Conservation (phyloP, 2,888 invertebrate species). For the Habroteleia sp. region DNA sequence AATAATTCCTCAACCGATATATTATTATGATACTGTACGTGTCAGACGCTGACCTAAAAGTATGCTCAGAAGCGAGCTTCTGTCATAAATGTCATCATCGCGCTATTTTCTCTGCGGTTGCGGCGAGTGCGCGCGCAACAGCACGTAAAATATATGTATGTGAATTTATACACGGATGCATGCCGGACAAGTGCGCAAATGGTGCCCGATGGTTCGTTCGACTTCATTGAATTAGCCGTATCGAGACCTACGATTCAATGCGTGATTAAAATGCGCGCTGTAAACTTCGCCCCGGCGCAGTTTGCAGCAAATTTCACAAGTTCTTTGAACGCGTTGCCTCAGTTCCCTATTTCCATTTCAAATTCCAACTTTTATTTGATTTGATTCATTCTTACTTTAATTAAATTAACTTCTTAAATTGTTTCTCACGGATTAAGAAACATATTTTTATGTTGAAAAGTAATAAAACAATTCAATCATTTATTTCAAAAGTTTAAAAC, state of each 20-base stretch:
- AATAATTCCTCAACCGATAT: conserved; percentile 23
- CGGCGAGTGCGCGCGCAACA: conserved; percentile 45
- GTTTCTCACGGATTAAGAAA: no score
- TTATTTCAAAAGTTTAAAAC: no score
- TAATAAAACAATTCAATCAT: no score
- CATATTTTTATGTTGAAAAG: no score
- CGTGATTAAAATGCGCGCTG: neutral
- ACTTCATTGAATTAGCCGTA: conserved; percentile 17
- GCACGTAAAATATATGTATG: conserved; percentile 9
- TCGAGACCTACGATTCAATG: no score
- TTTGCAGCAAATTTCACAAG: no score
- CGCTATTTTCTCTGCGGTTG: conserved; percentile 58
- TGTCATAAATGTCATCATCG: conserved; percentile 60
- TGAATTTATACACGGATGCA: conserved; percentile 16
- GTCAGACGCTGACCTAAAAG: conserved; percentile 56
- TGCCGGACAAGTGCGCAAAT: conserved; percentile 7
- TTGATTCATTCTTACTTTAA: no score
- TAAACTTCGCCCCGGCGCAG: neutral
- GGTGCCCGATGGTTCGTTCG: conserved; percentile 6
- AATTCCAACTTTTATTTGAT: no score
- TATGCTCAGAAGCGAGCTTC: conserved; percentile 45
- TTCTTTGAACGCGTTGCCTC: no score
- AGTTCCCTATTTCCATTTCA: no score
- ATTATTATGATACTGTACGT: conserved; percentile 34
- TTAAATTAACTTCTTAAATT: no score